A percentile compares a stretch with the other conserved stretches of the same genome.
phyloP scores from a whole-genome alignment of 2,797 vertebrate genomes.

The Labroides dimidiatus region DNA sequence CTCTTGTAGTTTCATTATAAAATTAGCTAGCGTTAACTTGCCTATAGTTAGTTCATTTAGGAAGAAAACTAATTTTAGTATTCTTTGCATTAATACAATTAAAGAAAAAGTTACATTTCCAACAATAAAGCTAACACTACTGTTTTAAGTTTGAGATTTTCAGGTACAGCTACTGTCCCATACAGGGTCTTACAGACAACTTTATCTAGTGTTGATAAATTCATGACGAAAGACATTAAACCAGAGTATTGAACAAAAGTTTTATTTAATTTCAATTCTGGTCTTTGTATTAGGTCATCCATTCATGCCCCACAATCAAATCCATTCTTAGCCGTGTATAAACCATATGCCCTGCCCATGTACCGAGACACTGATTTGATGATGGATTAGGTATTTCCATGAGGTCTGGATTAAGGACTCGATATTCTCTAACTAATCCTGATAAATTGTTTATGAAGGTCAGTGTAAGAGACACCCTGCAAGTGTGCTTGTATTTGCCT shows the following conservation, averaged over 20 bases:
- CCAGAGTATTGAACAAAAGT: too few species aligned
- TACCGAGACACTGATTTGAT: conserved; percentile 28
- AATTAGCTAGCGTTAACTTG: too few species aligned
- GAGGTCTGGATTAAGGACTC: conserved; percentile 38
- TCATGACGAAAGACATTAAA: background rate
- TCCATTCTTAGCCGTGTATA: conserved; percentile 2
- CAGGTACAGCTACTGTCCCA: too few species aligned
- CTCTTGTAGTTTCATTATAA: too few species aligned
- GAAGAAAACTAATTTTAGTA: too few species aligned
- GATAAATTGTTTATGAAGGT: conserved; percentile 45
- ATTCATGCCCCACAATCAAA: background rate
- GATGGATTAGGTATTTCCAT: conserved; percentile 21
- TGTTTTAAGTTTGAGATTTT: too few species aligned
- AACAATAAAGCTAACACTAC: too few species aligned
- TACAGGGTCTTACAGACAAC: too few species aligned
- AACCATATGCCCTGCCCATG: background rate
- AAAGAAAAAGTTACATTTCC: too few species aligned
- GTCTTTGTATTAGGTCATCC: background rate
- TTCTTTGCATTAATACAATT: too few species aligned
- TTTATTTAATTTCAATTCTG: background rate
- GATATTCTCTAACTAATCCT: conserved; percentile 38
- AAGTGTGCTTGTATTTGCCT: background rate
- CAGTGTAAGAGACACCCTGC: conserved; percentile 12
- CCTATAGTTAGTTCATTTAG: too few species aligned
- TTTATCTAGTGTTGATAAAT: too few species aligned